Evolutionary conservation across 64 coral and sea anemone genomes (phyloP).

Genomic region (Dendrophyllia cribrosa): DNA sequence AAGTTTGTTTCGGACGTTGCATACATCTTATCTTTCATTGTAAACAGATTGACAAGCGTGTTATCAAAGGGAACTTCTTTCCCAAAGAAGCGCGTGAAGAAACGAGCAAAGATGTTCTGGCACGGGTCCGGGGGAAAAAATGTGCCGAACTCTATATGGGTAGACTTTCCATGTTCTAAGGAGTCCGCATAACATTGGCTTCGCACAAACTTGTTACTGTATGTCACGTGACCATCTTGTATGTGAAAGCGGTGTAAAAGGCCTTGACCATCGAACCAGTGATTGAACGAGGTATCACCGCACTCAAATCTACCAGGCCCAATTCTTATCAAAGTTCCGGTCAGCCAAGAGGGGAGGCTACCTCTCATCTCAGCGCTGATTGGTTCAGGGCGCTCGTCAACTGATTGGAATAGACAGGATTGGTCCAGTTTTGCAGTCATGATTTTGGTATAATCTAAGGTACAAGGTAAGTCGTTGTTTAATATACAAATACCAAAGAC

Average conservation of each 20-base stretch:
- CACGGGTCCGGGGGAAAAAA: slow-evolving; percentile 77
- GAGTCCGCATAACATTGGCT: slow-evolving; percentile 67
- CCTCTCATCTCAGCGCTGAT: slow-evolving; percentile 68
- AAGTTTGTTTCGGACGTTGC: slow-evolving; percentile 68
- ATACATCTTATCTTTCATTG: slow-evolving; percentile 80
- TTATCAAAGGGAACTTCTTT: slow-evolving; percentile 61
- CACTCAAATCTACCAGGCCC: slow-evolving; percentile 93
- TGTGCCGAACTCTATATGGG: slow-evolving; percentile 72
- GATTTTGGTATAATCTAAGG: too few relatives aligned
- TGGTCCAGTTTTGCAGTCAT: not conserved
- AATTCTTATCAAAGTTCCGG: slow-evolving; percentile 76
- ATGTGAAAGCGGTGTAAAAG: slow-evolving; percentile 88
- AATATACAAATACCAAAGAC: too few relatives aligned
- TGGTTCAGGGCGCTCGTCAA: slow-evolving; percentile 62
- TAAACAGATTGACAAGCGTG: slow-evolving; percentile 57
- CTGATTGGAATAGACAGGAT: slow-evolving; percentile 47
- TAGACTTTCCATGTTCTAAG: slow-evolving; percentile 15
- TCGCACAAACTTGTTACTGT: slow-evolving; percentile 88
- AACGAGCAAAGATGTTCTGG: slow-evolving; percentile 90
- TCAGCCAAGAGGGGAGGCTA: slow-evolving; percentile 79
- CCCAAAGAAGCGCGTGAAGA: slow-evolving; percentile 70
- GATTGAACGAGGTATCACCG: slow-evolving; percentile 69
- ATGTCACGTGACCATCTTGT: slow-evolving; percentile 67
- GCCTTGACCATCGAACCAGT: slow-evolving; percentile 89
- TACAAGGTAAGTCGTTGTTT: too few relatives aligned